These are phyloP conservation scores for Dicyrtoma fusca DNA, from an alignment of 2,888 invertebrate genomes.

Conservation along the genomic window DNA sequence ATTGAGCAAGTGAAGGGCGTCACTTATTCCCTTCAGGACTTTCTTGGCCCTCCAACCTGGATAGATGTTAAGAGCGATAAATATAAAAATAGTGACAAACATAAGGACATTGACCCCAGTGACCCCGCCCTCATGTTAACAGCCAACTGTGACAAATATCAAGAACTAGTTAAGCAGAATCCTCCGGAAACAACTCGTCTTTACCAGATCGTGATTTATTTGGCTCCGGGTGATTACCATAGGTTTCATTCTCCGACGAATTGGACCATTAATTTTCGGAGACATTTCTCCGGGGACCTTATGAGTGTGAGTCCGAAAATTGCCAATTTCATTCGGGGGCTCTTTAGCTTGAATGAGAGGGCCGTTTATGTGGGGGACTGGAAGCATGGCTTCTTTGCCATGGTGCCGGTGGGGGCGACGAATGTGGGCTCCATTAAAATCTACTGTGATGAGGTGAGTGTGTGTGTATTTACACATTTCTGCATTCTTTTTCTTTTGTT, in stretches of 20 bases:
- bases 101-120: background rate
- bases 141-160: constrained; percentile 17
- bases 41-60: constrained; percentile 73
- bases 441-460: constrained; percentile 73
- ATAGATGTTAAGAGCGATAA: constrained; percentile 57
- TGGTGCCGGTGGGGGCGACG: constrained; percentile 96
- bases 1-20: constrained; percentile 96
- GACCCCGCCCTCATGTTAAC: background rate
- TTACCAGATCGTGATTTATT: constrained; percentile 91
- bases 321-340: constrained; percentile 81
- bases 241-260: constrained; percentile 89
- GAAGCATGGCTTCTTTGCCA: constrained; percentile 94
- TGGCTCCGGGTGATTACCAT: constrained; percentile 98
- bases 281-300: constrained; percentile 87
- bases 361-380: constrained; percentile 88
- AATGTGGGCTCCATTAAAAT: constrained; percentile 96
- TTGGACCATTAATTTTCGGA: constrained; percentile 81
- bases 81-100: background rate
- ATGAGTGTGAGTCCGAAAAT: constrained; percentile 90
- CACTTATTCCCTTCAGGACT: constrained; percentile 84
- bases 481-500: no score
- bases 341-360: constrained; percentile 93
- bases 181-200: constrained; percentile 64
- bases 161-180: background rate
- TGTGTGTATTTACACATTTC: no score